Conservation (phyloP, 2,888 invertebrate species). For the Lomographa bimaculata region DNA sequence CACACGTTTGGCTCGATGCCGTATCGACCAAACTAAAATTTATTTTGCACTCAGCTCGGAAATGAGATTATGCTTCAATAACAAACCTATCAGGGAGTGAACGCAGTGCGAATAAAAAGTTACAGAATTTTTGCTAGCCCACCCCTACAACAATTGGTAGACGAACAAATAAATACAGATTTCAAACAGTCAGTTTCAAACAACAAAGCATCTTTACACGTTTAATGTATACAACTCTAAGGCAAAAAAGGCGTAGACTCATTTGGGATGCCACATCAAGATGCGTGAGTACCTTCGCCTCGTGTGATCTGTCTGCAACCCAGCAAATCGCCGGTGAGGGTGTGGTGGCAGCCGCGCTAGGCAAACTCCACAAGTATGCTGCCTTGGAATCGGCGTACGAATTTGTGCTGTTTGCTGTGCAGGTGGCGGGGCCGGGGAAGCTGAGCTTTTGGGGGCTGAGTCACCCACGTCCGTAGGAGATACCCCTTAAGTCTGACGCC, state of each 20-base stretch:
- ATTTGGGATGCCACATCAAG: conserved; percentile 1
- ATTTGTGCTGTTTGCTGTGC: background rate
- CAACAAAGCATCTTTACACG: too few relatives aligned
- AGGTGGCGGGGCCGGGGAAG: too few relatives aligned
- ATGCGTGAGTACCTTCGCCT: conserved; percentile 1
- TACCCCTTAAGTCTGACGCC: too few relatives aligned
- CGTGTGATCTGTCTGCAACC: background rate
- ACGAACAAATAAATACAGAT: background rate
- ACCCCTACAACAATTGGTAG: conserved; percentile 4
- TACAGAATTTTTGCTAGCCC: conserved; percentile 39
- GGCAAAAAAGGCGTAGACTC: background rate
- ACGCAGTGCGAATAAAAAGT: conserved; percentile 55
- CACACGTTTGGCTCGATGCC: conserved; percentile 32
- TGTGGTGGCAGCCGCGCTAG: background rate
- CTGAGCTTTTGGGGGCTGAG: too few relatives aligned
- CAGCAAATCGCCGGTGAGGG: background rate
- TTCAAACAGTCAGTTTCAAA: too few relatives aligned
- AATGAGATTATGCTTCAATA: conserved; percentile 69
- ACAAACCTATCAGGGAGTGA: conserved; percentile 55
- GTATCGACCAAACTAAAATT: conserved; percentile 56
- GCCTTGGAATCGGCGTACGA: background rate
- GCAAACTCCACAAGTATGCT: background rate
- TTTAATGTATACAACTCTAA: too few relatives aligned
- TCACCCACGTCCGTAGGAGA: too few relatives aligned
- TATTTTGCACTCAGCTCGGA: conserved; percentile 60